A percentile compares a stretch with the other conserved stretches of the same genome.
phyloP scores from a whole-genome alignment of 2,888 invertebrate genomes.

The Endotricha flammealis region DNA sequence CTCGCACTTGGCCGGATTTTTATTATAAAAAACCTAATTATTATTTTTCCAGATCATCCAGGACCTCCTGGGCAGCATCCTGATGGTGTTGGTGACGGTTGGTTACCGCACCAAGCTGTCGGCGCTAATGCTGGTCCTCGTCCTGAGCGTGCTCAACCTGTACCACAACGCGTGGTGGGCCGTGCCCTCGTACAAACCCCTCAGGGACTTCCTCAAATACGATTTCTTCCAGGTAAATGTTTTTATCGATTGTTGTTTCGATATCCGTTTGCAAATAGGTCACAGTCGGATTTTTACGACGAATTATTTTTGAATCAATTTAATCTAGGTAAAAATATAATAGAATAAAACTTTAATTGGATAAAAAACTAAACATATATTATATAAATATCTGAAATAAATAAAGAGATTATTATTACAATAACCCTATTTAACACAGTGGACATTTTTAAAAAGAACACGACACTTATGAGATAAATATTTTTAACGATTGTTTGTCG shows the following conservation, averaged over 20 bases:
- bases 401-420: too few species aligned
- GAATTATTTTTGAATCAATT: too few species aligned
- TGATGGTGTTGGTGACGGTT: conserved; percentile 97
- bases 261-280: conserved; percentile 1
- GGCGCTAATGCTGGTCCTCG: conserved; percentile 93
- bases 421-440: too few species aligned
- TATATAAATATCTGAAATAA: too few species aligned
- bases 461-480: too few species aligned
- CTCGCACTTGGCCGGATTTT: too few species aligned
- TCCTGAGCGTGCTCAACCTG: conserved; percentile 93
- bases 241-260: not conserved
- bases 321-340: too few species aligned
- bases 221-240: conserved; percentile 98
- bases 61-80: conserved; percentile 93
- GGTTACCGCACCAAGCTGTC: conserved; percentile 99
- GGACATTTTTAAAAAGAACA: too few species aligned
- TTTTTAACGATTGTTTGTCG: too few species aligned
- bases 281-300: not conserved
- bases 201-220: conserved; percentile 99
- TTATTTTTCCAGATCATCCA: conserved; percentile 85
- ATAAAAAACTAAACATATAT: too few species aligned
- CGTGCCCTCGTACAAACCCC: conserved; percentile 95
- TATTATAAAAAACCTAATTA: not conserved
- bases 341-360: too few species aligned
- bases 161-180: conserved; percentile 99